Conservation (phyloP, 2,888 invertebrate genomes). For the Tenthredo amoena region DNA sequence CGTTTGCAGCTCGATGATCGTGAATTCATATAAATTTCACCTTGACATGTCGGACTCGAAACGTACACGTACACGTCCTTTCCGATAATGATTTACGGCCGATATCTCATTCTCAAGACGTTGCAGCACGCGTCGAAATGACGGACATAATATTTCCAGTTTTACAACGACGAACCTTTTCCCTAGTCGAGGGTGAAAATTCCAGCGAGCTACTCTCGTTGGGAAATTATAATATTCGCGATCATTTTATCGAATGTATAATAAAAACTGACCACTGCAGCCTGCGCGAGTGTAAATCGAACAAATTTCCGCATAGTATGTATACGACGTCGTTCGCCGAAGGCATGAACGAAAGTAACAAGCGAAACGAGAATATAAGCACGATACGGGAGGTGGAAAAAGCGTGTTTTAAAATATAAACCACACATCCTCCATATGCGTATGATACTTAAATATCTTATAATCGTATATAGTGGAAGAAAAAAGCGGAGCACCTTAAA, state of each 20-base stretch:
- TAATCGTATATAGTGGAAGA: neutral
- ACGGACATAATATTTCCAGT: neutral
- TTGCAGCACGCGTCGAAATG: neutral
- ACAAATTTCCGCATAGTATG: neutral
- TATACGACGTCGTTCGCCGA: neutral
- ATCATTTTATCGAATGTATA: neutral
- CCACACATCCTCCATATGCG: neutral
- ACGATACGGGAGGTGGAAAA: neutral
- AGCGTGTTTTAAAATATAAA: neutral
- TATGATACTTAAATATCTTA: neutral
- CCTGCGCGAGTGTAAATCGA: too few relatives aligned
- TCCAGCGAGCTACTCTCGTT: too few relatives aligned
- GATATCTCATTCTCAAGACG: neutral
- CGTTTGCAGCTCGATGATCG: neutral
- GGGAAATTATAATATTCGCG: too few relatives aligned
- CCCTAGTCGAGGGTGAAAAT: too few relatives aligned
- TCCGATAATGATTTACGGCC: neutral
- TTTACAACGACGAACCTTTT: too few relatives aligned
- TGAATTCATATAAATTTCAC: conserved; percentile 2
- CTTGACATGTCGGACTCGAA: neutral
- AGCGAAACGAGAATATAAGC: neutral
- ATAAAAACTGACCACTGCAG: too few relatives aligned
- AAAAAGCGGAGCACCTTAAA: conserved; percentile 13
- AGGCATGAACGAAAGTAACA: conserved; percentile 14
- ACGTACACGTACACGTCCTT: neutral